Evolutionary conservation across 2,113 vertebrate genomes (phyloP), one percentile per base, ranked within the genome.

Genomic region (Lethenteron reissneri): DNA sequence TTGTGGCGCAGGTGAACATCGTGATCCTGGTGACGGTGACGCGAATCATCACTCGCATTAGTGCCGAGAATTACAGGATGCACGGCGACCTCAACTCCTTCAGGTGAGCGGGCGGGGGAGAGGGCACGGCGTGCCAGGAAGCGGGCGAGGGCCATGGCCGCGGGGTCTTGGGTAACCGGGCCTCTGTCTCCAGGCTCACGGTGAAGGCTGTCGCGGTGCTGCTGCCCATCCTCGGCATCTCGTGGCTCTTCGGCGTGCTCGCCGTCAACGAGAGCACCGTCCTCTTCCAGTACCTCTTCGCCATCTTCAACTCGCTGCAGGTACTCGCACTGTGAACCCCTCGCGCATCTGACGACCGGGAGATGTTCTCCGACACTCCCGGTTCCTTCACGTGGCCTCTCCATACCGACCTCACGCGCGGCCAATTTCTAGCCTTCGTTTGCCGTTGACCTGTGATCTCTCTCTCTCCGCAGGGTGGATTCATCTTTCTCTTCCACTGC

Each of bases 401-500:
- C 41, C 5, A 41, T 41, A 41, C 41, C 41, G 41, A 41, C 5
- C 41, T 41, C 41, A 41, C 41, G 41, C 41, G 41, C 41, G 41
- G 41, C 41, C 41, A 41, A 41, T 41, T 41, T 41, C 41, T 41
- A 41, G 41, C 41, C 41, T 41, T 5, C 41, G 41, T 41, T 41
- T 41, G 41, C 41, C 41, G 6, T 41, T 41, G 41, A 6, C 41
- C 5, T 41, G 41, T 7, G 41, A 41, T 17, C 64, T 70, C 12
- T 72, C 57, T 25, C 58, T 11, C 41, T 72, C 58, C 59, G n/a
- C 76, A 97, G 94, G 94, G 94, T 4, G 88, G 95, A 76, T 97
- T 97, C 84, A 90, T 99, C 80, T 99, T 99, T 81, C 81, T 99
- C 58, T 99, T 99, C 71, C 94, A 99, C 75, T 99, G 92, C 56